phyloP scores from a whole-genome alignment of 2,113 vertebrate species.

The Microcebus griseorufus region DNA sequence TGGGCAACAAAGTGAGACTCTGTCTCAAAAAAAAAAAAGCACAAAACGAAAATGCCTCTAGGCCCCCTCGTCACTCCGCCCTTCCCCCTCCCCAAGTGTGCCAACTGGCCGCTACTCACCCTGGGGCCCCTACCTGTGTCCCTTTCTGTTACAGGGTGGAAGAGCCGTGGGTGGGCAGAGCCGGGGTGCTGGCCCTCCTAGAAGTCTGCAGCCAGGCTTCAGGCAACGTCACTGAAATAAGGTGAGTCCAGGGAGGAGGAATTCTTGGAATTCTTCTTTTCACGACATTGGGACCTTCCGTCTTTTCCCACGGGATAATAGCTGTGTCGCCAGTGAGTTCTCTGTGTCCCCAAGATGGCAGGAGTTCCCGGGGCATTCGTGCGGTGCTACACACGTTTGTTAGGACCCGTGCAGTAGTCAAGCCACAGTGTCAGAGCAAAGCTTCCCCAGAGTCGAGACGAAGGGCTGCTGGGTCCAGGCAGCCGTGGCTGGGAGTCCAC shows the following conservation, averaged over 20 bases:
- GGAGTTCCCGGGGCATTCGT: background rate
- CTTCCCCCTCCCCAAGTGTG: too few species aligned
- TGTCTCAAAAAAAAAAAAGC: background rate
- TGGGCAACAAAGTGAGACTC: too few species aligned
- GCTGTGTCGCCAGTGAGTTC: background rate
- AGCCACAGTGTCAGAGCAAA: background rate
- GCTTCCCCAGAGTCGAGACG: background rate
- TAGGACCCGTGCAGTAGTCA: background rate
- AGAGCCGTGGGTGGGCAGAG: slow-evolving; percentile 83
- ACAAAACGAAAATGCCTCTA: background rate
- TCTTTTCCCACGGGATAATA: background rate
- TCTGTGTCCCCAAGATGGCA: background rate
- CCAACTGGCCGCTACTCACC: background rate
- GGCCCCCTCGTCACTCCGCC: background rate
- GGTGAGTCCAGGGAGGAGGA: slow-evolving; percentile 74
- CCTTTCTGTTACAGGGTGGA: slow-evolving; percentile 82
- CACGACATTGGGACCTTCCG: background rate
- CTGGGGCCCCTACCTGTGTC: background rate
- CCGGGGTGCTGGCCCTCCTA: slow-evolving; percentile 69
- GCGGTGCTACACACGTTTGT: background rate
- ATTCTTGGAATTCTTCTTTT: background rate
- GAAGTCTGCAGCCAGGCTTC: slow-evolving; percentile 72
- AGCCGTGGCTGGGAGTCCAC: background rate
- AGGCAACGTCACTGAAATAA: slow-evolving; percentile 79
- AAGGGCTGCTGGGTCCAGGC: background rate